Base-by-base conservation (phyloP, 2,113 vertebrate genomes). In the Hylia prasina region DNA sequence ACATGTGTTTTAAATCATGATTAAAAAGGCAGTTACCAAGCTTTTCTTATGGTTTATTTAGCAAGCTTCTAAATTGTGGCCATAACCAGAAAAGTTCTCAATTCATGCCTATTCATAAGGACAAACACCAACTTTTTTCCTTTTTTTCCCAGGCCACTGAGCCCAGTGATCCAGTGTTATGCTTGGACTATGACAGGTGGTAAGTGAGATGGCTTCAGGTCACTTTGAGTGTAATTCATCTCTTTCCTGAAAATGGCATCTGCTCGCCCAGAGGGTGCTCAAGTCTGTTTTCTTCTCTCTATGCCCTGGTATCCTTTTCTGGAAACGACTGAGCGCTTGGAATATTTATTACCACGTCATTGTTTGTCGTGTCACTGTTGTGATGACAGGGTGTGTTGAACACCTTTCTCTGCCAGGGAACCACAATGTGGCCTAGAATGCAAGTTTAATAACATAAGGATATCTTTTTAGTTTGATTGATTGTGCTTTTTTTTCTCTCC, bases 241-340 rank as follows among this genome's bases (percentile, higher is more conserved):
- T 37, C 13, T 63, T 44, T 7, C 57, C 85, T 80, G 63, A 35
- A 33, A 86, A 51, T 48, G 85, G 68, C 94, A 96, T 94, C 87
- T 86, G 72, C 79, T 89, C 94, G 85, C 87, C 79, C 79, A 89
- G 82, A 86, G 92, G 94, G 90, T 89, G 75, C 35, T 21, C 10
- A 10, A 54, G 56, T 63, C 94, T 47, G 60, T 93, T 94, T 95
- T 86, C 45, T 65, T 80, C 71, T 88, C 39, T 70, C 58, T 7
- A 11, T 85, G 73, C 37, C 45, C 47, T 15, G 17, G 15, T 71
- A 18, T 53, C 24, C 9, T 73, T 73, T 86, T 35, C 89, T 83
- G n/a, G 35, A 58, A 93, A 64, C 90, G 57, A 25, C 20, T 68
- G 79, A 40, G 37, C 78, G n/a, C 42, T 44, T 0, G 2, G 57